Evolutionary conservation across 2,797 vertebrate genomes (phyloP), one percentile per base, ranked within the genome.

Genomic region (Sebastes iracundus): DNA sequence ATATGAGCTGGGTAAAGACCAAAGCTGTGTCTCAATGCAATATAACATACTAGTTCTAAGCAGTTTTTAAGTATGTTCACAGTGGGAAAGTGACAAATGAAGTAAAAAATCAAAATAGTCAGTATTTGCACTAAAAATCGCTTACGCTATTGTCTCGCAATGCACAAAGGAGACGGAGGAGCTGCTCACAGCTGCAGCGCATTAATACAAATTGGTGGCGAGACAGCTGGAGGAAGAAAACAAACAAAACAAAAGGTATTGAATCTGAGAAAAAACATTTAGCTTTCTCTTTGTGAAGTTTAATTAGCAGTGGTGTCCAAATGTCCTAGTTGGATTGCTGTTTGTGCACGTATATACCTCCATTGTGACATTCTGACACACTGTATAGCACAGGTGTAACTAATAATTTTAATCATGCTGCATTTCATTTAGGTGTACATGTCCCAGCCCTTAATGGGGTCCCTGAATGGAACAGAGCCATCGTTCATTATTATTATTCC

Each of bases 351-450:
- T 56, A 28, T 32, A 66, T 16, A 46, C 35, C 14, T 22, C 35
- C n/a, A 32, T 12, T 9, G 4, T 22, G n/a, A 7, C 23, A 27
- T 12, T 32, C 55, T 52, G 42, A n/a, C 27, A 8, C 22, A 56
- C 12, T 56, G 58, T 11, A 32, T 72, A 59, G n/a, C 58, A 49
- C 72, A 25, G 16, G 53, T 79, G 12, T 62, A 73, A 46, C 55
- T 77, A 59, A 90, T 65, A 6, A 20, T 18, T 30, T 63, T 32
- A 46, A 76, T 64, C 32, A 25, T 77, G 7, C 49, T 14, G 35
- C 35, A 14, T 2, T 77, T 52, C 60, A 46, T 14, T 16, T 13
- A 63, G 6, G 28, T 58, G 27, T 20, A 27, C 13, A 27, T 18
- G 25, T 52, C 38, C 20, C 42, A 77, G 22, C 12, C 12, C 6